Conservation (phyloP, 1,140 invertebrate genomes). For the Saccostrea echinata region DNA sequence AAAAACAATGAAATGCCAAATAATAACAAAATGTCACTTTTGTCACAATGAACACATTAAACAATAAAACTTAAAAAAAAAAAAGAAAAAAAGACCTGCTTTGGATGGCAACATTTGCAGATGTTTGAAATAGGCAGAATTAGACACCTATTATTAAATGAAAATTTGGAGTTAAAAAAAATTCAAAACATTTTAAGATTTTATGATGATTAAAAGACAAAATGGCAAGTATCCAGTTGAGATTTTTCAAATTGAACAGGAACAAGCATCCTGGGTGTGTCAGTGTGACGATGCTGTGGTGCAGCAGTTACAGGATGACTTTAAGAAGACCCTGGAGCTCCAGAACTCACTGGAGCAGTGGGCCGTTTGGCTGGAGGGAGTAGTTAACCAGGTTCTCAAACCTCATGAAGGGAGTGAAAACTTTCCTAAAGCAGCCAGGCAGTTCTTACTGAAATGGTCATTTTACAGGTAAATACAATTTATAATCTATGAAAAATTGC, state of each 20-base stretch:
- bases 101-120: no score
- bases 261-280: constrained; percentile 97
- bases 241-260: constrained; percentile 70
- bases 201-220: no score
- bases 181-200: no score
- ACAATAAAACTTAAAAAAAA: no score
- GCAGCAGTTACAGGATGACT: constrained; percentile 93
- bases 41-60: no score
- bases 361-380: constrained; percentile 97
- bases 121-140: no score
- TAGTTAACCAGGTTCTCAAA: constrained; percentile 92
- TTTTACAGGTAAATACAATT: constrained; percentile 90
- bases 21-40: no score
- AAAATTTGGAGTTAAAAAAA: no score
- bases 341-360: constrained; percentile 97
- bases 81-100: no score
- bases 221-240: background rate
- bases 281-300: constrained; percentile 94
- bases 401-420: constrained; percentile 88
- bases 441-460: constrained; percentile 99
- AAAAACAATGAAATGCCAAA: no score
- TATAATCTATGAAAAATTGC: background rate
- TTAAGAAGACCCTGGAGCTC: constrained; percentile 94
- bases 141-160: no score
- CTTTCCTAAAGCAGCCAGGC: constrained; percentile 91